phyloP scores from a whole-genome alignment of 2,888 invertebrate species.

The Amiota minor region DNA sequence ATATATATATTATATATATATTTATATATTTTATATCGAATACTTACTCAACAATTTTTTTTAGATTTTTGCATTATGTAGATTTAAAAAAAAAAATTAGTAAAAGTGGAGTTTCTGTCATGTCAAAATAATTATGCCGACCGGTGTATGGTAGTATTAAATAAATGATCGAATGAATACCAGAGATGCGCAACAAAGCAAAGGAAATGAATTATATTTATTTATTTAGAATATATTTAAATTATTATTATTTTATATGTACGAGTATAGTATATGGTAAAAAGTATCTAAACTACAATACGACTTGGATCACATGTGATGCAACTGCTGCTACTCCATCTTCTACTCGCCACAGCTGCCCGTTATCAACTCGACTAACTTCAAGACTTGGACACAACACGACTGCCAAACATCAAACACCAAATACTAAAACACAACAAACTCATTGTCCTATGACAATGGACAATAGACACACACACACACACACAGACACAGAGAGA shows the following conservation, averaged over 20 bases:
- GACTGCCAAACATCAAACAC: slow-evolving; percentile 5
- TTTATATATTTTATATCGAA: too few relatives aligned
- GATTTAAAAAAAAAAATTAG: too few relatives aligned
- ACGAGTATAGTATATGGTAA: slow-evolving; percentile 51
- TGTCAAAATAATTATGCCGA: too few relatives aligned
- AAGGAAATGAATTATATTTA: not conserved
- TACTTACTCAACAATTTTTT: too few relatives aligned
- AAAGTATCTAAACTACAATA: slow-evolving; percentile 65
- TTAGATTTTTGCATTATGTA: too few relatives aligned
- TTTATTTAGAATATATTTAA: too few relatives aligned
- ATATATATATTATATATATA: too few relatives aligned
- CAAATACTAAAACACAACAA: slow-evolving; percentile 16
- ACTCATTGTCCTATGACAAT: slow-evolving; percentile 27
- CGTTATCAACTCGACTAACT: slow-evolving; percentile 19
- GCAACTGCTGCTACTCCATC: slow-evolving; percentile 35
- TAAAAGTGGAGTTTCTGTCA: too few relatives aligned
- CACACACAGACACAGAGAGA: too few relatives aligned
- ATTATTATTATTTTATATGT: not conserved
- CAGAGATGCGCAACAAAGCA: slow-evolving; percentile 14
- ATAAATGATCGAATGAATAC: not conserved
- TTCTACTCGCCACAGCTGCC: slow-evolving; percentile 25
- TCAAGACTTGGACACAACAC: slow-evolving; percentile 20
- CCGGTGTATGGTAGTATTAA: too few relatives aligned
- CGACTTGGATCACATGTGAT: slow-evolving; percentile 71
- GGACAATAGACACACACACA: slow-evolving; percentile 22